Conservation (phyloP, 2,888 invertebrate genomes). For the Endotricha flammealis region DNA sequence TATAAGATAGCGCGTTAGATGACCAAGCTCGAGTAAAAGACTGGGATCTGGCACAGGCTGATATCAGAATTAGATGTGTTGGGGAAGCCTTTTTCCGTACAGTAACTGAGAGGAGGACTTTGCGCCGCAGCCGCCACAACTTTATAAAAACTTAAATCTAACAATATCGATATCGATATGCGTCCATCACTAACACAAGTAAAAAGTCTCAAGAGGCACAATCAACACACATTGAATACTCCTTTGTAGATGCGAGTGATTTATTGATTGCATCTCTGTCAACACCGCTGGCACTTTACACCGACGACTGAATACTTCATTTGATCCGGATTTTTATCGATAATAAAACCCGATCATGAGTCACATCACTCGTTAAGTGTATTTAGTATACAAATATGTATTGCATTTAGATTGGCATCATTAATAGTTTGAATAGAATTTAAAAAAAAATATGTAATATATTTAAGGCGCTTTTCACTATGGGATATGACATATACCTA, state of each 20-base stretch:
- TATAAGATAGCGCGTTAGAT: too few species aligned
- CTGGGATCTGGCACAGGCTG: too few species aligned
- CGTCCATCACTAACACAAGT: constrained; percentile 50
- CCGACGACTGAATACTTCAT: constrained; percentile 72
- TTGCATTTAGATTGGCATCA: constrained; percentile 22
- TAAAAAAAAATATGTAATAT: too few species aligned
- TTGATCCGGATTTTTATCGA: constrained; percentile 78
- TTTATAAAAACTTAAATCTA: too few species aligned
- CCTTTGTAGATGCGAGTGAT: constrained; percentile 72
- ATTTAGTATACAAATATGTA: constrained; percentile 67
- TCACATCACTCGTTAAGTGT: constrained; percentile 72
- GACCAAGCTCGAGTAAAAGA: too few species aligned
- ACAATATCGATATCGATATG: constrained; percentile 28
- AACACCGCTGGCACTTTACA: constrained; percentile 69
- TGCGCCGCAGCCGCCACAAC: too few species aligned
- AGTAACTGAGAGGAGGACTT: too few species aligned
- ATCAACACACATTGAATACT: constrained; percentile 76
- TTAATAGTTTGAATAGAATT: too few species aligned
- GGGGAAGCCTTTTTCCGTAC: too few species aligned
- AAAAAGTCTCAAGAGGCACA: constrained; percentile 73
- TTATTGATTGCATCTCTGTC: constrained; percentile 78
- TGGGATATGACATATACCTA: too few species aligned
- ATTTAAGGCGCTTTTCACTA: too few species aligned
- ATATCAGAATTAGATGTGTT: too few species aligned
- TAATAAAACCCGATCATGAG: constrained; percentile 65